phyloP scores from a whole-genome alignment of 2,113 vertebrate genomes.

The Tamias sibiricus region DNA sequence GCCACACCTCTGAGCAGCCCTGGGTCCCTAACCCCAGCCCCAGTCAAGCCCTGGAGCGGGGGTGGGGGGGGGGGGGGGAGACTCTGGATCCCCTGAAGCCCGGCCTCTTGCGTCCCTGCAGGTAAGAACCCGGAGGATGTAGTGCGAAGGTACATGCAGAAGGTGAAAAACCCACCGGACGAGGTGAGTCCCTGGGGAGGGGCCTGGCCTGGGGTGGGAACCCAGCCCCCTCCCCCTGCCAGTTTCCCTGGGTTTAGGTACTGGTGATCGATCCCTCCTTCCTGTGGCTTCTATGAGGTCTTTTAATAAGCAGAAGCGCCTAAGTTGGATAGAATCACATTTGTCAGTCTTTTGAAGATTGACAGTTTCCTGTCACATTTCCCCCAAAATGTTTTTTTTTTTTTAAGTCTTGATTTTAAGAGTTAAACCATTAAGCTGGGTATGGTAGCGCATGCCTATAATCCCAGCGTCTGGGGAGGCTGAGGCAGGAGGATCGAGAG shows the following conservation, averaged over 20 bases:
- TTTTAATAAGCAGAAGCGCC: neutral
- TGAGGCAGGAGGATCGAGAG: too few species aligned
- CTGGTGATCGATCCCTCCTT: neutral
- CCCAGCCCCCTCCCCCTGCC: fast-evolving
- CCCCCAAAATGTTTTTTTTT: neutral
- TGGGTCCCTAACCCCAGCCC: neutral
- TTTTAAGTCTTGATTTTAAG: neutral
- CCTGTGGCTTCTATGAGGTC: neutral
- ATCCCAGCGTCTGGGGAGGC: too few species aligned
- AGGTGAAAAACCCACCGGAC: conserved; percentile 94
- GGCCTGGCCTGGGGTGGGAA: neutral
- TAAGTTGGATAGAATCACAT: neutral
- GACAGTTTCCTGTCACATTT: neutral
- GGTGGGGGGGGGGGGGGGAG: too few species aligned
- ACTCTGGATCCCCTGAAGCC: neutral
- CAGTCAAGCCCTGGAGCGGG: neutral
- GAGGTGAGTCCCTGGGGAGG: conserved; percentile 88
- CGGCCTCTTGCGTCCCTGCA: conserved; percentile 65
- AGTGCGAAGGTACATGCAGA: conserved; percentile 96
- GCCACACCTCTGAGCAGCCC: neutral
- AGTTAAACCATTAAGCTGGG: neutral
- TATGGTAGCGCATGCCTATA: too few species aligned
- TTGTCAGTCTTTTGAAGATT: neutral
- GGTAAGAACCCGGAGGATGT: conserved; percentile 97
- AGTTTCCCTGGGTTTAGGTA: neutral